These are phyloP conservation scores for Lagodon rhomboides DNA, from an alignment of 2,797 vertebrate genomes.

Conservation along the genomic window DNA sequence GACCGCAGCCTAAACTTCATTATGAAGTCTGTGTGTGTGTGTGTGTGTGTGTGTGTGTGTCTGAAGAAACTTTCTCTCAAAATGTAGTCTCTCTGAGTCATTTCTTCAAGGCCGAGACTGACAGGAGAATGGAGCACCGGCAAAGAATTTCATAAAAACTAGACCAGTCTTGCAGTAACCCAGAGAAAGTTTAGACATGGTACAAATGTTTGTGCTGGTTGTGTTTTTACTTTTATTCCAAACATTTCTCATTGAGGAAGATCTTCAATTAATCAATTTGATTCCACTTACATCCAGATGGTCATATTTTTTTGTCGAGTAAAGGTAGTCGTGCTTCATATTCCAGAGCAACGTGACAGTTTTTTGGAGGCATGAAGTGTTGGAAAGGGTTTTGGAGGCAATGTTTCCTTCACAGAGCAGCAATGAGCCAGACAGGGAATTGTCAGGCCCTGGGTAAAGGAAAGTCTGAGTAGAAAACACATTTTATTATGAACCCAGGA, in stretches of 20 bases:
- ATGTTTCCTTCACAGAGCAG: slow-evolving; percentile 26
- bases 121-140: not conserved
- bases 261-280: not conserved
- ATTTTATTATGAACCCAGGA: slow-evolving; percentile 56
- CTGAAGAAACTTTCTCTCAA: not conserved
- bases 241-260: not conserved
- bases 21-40: not conserved
- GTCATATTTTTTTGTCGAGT: not conserved
- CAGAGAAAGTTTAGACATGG: not conserved
- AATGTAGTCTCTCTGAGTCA: not conserved
- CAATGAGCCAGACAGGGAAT: slow-evolving; percentile 45
- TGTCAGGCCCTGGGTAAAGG: slow-evolving; percentile 34
- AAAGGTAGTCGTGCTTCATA: slow-evolving; percentile 1
- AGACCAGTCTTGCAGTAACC: not conserved
- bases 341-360: slow-evolving; percentile 18
- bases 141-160: slow-evolving; percentile 6
- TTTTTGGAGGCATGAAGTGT: slow-evolving; percentile 24
- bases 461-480: slow-evolving; percentile 48
- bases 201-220: not conserved
- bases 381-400: slow-evolving; percentile 35
- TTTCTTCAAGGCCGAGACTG: slow-evolving; percentile 17
- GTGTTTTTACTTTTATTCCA: not conserved
- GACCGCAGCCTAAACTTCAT: not conserved
- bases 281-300: not conserved
- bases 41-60: not conserved